Evolutionary conservation across 2,113 vertebrate species (phyloP).

Genomic region (Phylloscopus whistleri): DNA sequence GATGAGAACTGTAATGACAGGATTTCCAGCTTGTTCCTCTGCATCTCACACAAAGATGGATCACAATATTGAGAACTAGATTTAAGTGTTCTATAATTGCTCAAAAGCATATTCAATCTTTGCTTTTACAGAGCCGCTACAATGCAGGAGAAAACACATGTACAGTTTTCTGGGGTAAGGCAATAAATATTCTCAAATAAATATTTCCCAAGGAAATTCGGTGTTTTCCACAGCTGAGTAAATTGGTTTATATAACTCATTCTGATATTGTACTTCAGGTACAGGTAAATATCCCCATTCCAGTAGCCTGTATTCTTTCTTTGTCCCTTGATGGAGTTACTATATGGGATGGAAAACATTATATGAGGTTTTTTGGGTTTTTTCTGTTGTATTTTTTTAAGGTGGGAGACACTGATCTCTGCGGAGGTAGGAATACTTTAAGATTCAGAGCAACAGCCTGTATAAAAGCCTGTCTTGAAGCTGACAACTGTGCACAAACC

Average conservation of each 20-base stretch:
- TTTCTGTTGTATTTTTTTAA: neutral
- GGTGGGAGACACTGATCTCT: neutral
- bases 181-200: neutral
- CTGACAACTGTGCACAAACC: neutral
- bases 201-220: slow-evolving; percentile 45
- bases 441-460: neutral
- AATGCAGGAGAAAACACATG: neutral
- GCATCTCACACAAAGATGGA: neutral
- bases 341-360: neutral
- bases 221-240: neutral
- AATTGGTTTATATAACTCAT: slow-evolving; percentile 14
- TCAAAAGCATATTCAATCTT: neutral
- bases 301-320: neutral
- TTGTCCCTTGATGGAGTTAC: neutral
- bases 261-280: neutral
- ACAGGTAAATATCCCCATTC: neutral
- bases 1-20: neutral
- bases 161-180: neutral
- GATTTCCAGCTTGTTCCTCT: neutral
- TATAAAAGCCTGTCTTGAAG: neutral
- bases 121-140: neutral
- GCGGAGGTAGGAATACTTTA: neutral
- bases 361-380: accelerated
- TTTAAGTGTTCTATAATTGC: neutral
- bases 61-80: neutral